A percentile compares a stretch with the other conserved stretches of the same genome.
Conservation (phyloP, 2,888 invertebrate species). For the Tenthredo mesomela region DNA sequence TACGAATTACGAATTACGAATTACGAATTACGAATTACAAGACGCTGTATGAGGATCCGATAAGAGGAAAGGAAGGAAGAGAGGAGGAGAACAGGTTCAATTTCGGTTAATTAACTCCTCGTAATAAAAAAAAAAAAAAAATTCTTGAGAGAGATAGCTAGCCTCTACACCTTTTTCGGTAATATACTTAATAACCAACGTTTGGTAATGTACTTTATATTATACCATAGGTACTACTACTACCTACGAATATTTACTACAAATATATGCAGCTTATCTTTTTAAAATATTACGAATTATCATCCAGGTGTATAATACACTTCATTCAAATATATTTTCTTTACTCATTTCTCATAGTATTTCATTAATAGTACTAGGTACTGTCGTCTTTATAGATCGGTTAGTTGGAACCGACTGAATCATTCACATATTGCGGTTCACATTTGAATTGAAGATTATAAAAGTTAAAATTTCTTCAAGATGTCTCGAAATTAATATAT, state of each 20-base stretch:
- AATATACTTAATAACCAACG: conserved; percentile 1
- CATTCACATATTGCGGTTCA: too few relatives aligned
- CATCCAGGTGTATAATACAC: not conserved
- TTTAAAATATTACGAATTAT: not conserved
- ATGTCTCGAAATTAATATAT: not conserved
- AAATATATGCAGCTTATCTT: not conserved
- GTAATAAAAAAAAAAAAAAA: not conserved
- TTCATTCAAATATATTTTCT: not conserved
- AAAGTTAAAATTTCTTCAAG: not conserved
- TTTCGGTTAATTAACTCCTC: conserved; percentile 41
- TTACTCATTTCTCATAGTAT: too few relatives aligned
- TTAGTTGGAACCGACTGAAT: too few relatives aligned
- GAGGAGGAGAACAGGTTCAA: conserved; percentile 6
- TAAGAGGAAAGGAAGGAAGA: not conserved
- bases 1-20: not conserved
- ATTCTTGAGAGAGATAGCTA: not conserved
- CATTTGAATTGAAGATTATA: too few relatives aligned
- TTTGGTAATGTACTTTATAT: not conserved
- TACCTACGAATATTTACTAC: not conserved
- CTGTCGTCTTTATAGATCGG: too few relatives aligned
- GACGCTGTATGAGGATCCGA: conserved; percentile 5
- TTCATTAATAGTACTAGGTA: too few relatives aligned
- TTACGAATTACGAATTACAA: not conserved
- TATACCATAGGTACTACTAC: not conserved
- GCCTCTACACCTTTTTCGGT: not conserved